These are phyloP conservation scores for Eledona agricola DNA, from an alignment of 2,888 invertebrate genomes.

Conservation along the genomic window DNA sequence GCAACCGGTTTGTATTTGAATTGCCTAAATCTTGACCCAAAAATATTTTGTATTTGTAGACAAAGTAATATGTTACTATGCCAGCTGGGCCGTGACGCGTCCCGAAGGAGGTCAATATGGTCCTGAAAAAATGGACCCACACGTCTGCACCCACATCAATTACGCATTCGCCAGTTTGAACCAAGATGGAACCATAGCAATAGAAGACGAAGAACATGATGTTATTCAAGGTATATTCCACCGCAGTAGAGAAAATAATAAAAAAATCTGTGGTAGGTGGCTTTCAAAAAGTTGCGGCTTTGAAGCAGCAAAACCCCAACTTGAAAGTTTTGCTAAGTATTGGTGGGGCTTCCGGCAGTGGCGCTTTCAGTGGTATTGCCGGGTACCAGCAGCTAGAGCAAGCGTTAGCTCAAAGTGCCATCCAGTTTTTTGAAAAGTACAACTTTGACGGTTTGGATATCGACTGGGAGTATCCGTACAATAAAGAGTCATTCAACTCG, in stretches of 20 bases:
- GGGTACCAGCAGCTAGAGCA: too few relatives aligned
- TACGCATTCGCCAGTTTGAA: conserved; percentile 30
- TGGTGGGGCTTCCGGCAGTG: conserved; percentile 67
- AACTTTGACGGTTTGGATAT: conserved; percentile 28
- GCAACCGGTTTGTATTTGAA: too few relatives aligned
- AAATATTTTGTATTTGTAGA: conserved; percentile 12
- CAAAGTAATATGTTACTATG: conserved; percentile 35
- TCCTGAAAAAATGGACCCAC: conserved; percentile 28
- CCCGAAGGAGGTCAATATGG: conserved; percentile 8
- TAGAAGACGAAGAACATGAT: conserved; percentile 15
- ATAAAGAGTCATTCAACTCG: conserved; percentile 14
- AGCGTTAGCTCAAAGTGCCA: conserved; percentile 13
- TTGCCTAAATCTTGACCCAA: too few relatives aligned
- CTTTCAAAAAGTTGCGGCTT: conserved; percentile 34
- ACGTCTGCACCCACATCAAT: conserved; percentile 33
- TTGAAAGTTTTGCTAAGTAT: conserved; percentile 30
- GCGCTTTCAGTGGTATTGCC: too few relatives aligned
- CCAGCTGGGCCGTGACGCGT: conserved; percentile 21
- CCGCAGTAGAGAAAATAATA: background rate
- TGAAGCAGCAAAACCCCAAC: conserved; percentile 27
- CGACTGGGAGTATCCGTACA: conserved; percentile 32
- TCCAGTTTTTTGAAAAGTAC: conserved; percentile 24
- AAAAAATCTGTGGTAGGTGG: conserved; percentile 31
- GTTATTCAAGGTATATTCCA: conserved; percentile 11
- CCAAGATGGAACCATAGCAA: conserved; percentile 5